Base-by-base conservation (phyloP, 1,140 invertebrate genomes). In the Armadillidium nasatum region DNA sequence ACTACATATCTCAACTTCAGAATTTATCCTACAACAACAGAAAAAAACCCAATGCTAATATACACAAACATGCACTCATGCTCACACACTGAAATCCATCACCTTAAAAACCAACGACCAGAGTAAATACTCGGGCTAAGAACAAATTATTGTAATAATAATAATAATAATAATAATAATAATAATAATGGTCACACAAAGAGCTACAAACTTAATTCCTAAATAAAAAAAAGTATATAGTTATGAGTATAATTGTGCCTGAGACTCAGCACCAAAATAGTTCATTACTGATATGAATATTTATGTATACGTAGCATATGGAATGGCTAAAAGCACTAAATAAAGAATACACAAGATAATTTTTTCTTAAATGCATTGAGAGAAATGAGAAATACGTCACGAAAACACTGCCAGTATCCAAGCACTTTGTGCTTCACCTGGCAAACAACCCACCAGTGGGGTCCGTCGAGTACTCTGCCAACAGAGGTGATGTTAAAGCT, bases 361-460 rank as follows among this genome's bases (percentile, higher is more conserved):
- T 15, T 60, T 15, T 60, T 33, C 33, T 33, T 33, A 60, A 60
- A 60, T 60, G 50, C 50, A 60, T 15, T 60, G 50, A 60, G 50
- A 15, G 50, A 60, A 60, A 15, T 60, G 19, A 60, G 19, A 60
- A 19, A 60, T 19, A 60, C 11, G 50, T 19, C 1, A 15, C 50
- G 33, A 33, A 60, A 60, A 60, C 50, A 60, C 50, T 60, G 50
- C 50, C 50, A 60, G 50, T 60, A 13, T 19, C 19, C 11, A 60
- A 60, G 50, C 50, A 33, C 50, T 60, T 60, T 60, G 11, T 15
- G 50, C 50, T 81, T 83, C 84, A 86, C 83, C 85, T 84, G 73
- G 85, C 84, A 83, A 85, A 95, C 78, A 84, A 85, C 93, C 93
- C 94, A 95, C 94, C 94, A 89, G 93, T 92, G 90, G 94, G 92